A percentile compares a stretch with the other conserved stretches of the same genome.
Evolutionary conservation across 2,888 invertebrate genomes (phyloP).

Genomic region (Rhopalosiphum nymphaeae): DNA sequence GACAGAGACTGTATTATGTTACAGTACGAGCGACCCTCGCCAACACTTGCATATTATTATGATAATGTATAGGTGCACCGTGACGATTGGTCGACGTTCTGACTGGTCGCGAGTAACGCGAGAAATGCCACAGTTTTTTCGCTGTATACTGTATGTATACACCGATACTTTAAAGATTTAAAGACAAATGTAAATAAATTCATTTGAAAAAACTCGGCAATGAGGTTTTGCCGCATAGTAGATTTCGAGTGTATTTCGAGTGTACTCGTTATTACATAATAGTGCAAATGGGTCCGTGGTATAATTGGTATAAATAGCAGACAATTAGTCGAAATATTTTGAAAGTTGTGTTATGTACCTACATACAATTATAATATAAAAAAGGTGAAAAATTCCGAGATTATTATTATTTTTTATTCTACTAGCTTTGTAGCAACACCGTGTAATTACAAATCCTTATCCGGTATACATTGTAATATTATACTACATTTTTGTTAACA

Average conservation of each 20-base stretch:
- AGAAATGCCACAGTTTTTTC: neutral
- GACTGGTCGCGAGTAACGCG: neutral
- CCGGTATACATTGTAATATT: too few relatives aligned
- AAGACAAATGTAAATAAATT: too few relatives aligned
- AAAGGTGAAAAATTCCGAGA: neutral
- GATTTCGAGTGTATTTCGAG: neutral
- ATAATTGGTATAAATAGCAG: too few relatives aligned
- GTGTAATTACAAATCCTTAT: too few relatives aligned
- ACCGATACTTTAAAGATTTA: neutral
- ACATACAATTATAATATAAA: neutral
- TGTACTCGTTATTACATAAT: neutral
- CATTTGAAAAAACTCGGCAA: neutral
- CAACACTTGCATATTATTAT: neutral
- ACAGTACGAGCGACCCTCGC: neutral
- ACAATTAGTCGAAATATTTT: neutral
- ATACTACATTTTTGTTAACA: too few relatives aligned
- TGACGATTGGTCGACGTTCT: neutral
- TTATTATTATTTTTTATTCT: neutral
- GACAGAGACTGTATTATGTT: neutral
- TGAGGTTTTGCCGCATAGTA: neutral
- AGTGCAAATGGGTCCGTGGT: neutral
- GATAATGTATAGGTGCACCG: neutral
- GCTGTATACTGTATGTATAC: neutral
- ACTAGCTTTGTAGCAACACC: too few relatives aligned
- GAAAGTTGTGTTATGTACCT: neutral